Evolutionary conservation across 2,888 invertebrate genomes (phyloP), one percentile per base, ranked within the genome.

Genomic region (Cryptus armator): DNA sequence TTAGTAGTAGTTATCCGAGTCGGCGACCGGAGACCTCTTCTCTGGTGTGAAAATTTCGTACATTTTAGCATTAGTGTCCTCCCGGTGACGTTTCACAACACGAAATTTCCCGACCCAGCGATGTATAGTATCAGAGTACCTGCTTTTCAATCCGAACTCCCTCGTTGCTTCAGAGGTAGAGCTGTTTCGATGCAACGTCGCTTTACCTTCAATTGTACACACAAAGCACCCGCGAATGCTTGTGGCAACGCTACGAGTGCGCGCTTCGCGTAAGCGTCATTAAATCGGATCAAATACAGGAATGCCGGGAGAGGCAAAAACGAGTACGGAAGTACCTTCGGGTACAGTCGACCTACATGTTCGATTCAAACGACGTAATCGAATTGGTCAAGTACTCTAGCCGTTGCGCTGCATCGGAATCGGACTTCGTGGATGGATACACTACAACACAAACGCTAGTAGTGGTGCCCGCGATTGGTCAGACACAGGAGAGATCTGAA

Each of bases 201-300:
- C 71, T 76, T 80, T 80, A 32, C 79, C 64, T 71, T 72, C 76
- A 67, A 71, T 80, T 66, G 62, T 46, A 70, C 68, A 59, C 56
- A 80, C 70, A 70, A 75, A 75, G 64, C 75, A n/a, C 16, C 6
- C 6, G 70, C n/a, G 44, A 19, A 56, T 56, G 56, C 56, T 56
- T 32, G 64, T 24, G 48, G 53, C 53, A 56, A 19, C 12, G 48
- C 48, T 71, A 74, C 70, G 6, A 75, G 66, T 74, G 68, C 66
- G 19, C 75, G 44, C 53, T 80, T 59, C 48, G 62, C 67, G 84
- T 48, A 76, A 84, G 76, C 71, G 71, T 84, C 71, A 84, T 84
- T 76, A 76, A 72, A 80, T 84, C 76, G 53, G 76, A 76, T 80
- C 80, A 81, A 84, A 76, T 72, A 67, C 24, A 43, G 44, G 12